Conservation (phyloP, 2,888 invertebrate species). For the Venusia cambrica region DNA sequence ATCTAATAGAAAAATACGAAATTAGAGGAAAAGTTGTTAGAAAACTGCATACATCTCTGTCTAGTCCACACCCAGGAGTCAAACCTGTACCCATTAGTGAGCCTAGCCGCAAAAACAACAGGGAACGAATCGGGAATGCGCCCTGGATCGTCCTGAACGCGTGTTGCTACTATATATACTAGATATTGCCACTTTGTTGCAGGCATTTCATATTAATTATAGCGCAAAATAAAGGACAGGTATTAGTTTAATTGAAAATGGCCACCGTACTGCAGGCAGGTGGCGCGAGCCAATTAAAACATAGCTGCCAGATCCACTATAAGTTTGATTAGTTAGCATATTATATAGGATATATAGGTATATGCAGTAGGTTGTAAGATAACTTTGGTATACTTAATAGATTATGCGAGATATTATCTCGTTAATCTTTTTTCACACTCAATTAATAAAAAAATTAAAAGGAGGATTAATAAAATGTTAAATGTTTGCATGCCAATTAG, state of each 20-base stretch:
- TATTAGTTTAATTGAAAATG: conserved; percentile 12
- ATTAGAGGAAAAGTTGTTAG: too few species aligned
- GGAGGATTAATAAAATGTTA: too few species aligned
- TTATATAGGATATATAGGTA: too few species aligned
- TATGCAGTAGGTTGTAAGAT: too few species aligned
- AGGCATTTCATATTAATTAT: conserved; percentile 20
- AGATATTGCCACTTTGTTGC: conserved; percentile 33
- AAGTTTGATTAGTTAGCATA: too few species aligned
- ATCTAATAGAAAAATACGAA: too few species aligned
- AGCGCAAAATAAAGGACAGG: conserved; percentile 4
- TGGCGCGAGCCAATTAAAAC: conserved; percentile 5
- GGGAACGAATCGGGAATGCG: conserved; percentile 81
- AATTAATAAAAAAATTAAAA: too few species aligned
- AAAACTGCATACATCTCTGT: conserved; percentile 15
- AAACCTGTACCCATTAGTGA: conserved; percentile 77
- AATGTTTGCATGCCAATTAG: too few species aligned
- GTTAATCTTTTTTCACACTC: too few species aligned
- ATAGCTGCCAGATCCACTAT: not conserved
- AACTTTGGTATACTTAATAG: too few species aligned
- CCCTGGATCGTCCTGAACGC: conserved; percentile 53
- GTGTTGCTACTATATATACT: too few species aligned
- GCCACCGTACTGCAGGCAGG: conserved; percentile 6
- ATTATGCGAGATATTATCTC: too few species aligned
- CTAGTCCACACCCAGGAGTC: conserved; percentile 45
- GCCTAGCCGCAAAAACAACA: conserved; percentile 76